Conservation (phyloP, 2,113 vertebrate species). For the Holacanthus passer region DNA sequence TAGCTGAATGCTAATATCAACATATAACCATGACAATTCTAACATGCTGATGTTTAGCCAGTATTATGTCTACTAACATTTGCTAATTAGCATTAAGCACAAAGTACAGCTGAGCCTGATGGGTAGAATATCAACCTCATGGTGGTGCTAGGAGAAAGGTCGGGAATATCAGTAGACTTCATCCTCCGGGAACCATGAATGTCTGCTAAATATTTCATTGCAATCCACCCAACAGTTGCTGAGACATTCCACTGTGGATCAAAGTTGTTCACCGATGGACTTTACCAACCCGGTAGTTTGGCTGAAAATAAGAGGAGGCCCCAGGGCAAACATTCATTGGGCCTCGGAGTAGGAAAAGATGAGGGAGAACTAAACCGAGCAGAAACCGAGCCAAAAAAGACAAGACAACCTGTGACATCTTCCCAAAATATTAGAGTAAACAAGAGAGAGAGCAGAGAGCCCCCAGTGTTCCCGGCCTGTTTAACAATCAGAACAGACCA, state of each 20-base stretch:
- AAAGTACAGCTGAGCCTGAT: background rate
- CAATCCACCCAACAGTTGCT: no score
- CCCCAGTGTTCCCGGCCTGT: background rate
- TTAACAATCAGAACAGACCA: background rate
- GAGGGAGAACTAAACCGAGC: background rate
- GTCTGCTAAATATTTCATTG: no score
- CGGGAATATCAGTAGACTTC: background rate
- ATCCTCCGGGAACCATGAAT: background rate
- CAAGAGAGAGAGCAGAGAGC: background rate
- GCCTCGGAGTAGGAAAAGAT: background rate
- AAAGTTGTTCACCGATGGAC: no score
- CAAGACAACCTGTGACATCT: background rate
- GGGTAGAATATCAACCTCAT: background rate
- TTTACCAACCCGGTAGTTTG: no score
- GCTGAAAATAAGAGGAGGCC: background rate
- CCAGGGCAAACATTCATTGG: background rate
- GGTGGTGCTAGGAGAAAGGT: background rate
- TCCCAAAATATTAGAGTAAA: background rate
- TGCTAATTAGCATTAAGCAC: background rate
- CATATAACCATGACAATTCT: background rate
- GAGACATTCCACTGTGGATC: no score
- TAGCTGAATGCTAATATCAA: background rate
- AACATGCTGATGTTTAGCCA: background rate
- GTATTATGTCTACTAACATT: background rate
- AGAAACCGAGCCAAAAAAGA: constrained; percentile 1